Evolutionary conservation across 2,797 vertebrate species (phyloP), one percentile per base, ranked within the genome.

Genomic region (Hypotaenidia philippensis): DNA sequence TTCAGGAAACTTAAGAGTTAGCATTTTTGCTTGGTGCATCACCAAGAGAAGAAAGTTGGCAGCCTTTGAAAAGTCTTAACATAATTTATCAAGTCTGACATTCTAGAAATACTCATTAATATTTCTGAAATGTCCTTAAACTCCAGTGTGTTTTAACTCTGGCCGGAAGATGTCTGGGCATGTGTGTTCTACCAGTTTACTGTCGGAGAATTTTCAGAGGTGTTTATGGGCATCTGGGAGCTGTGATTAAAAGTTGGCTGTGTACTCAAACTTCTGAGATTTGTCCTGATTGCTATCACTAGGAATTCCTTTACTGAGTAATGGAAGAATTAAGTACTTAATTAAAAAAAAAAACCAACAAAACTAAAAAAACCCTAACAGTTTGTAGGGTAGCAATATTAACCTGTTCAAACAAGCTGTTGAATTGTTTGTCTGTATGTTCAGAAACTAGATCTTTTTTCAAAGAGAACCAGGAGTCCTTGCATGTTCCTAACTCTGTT

Each of bases 281-380:
- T 50, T 50, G 40, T 90, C n/a, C 53, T 86, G 74, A 84, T 94
- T 0, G 0, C 40, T 89, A 60, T 79, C 55, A 45, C 19, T 32
- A 69, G 55, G 23, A 90, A 76, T 49, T 79, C 44, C 40, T 93
- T 16, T 76, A 63, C 56, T 74, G 60, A 84, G 49, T 90, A 91
- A 86, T 87, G 74, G 76, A 90, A 83, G 21, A 93, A 90, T 66
- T 64, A 82, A 81, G 22, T 88, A 79, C 31, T 74, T 78, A 5
- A 29, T 75, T 78, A 3, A 47, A 72, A 69, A 26, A 57, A 79
- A 55, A 36, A 3, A 32, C 20, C 5, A 41, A 44, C 18, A 44
- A 44, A 50, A 34, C 27, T 19, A 5, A 61, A 64, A 71, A 7
- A 36, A 36, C 36, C 2, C 3, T 71, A 41, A 56, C 9, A 34